Evolutionary conservation across 2,113 vertebrate species (phyloP).

Genomic region (Cavia porcellus): DNA sequence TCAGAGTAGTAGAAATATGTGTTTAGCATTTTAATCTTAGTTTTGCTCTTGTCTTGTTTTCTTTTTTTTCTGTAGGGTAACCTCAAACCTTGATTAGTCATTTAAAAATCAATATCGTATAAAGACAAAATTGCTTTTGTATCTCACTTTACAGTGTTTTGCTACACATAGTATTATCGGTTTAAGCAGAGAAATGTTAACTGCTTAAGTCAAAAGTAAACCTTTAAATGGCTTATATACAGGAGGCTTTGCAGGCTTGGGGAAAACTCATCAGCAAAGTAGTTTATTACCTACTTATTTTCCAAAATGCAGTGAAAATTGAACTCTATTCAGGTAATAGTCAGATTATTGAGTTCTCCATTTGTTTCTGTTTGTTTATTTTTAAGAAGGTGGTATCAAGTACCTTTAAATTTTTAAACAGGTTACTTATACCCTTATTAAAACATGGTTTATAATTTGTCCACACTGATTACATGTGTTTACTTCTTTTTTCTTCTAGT

Average conservation of each 20-base stretch:
- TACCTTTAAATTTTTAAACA: background rate
- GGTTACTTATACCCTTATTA: background rate
- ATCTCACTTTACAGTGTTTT: constrained; percentile 71
- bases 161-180: constrained; percentile 71
- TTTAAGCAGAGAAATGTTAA: constrained; percentile 81
- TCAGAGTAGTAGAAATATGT: constrained; percentile 57
- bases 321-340: constrained; percentile 50
- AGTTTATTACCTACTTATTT: constrained; percentile 72
- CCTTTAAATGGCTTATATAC: constrained; percentile 42
- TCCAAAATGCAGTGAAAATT: constrained; percentile 72
- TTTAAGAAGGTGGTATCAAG: background rate
- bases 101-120: constrained; percentile 85
- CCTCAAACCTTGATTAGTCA: constrained; percentile 79
- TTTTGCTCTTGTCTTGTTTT: constrained; percentile 56
- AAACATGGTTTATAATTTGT: background rate
- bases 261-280: constrained; percentile 58
- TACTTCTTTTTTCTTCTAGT: background rate
- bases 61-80: background rate
- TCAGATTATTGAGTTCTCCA: background rate
- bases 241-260: constrained; percentile 66
- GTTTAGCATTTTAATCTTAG: constrained; percentile 69
- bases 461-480: background rate
- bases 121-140: constrained; percentile 82
- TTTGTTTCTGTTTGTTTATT: constrained; percentile 23
- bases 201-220: constrained; percentile 80